Evolutionary conservation across 1,140 invertebrate species (phyloP), one percentile per base, ranked within the genome.

Genomic region (Hylaeus anthracinus): DNA sequence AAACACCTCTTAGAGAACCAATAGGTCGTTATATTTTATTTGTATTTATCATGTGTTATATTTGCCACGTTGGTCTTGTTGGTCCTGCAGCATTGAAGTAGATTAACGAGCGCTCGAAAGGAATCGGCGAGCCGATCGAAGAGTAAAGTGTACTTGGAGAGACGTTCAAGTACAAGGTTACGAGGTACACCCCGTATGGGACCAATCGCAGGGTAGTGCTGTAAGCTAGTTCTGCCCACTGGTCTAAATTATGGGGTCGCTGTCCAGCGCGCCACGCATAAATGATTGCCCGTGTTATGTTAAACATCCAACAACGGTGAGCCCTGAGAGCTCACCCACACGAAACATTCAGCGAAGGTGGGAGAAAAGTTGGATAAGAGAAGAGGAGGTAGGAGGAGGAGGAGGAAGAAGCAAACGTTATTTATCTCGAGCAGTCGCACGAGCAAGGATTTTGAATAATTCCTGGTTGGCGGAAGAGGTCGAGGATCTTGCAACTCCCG

Each of bases 281-380:
- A 93, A 93, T 93, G 91, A 93, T 93, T 92, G 92, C 91, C 86
- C 90, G 90, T 91, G 90, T 93, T 93, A 93, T 93, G 92, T 93
- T 93, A 93, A 93, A 93, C 91, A 93, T 93, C 90, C 88, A 81
- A 75, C 81, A 80, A 79, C 70, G 85, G 67, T 83, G 83, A 78
- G 71, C 74, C 63, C 75, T 43, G 81, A 80, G 85, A 83, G 73
- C 76, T 86, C 90, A 90, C 90, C 89, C 91, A 91, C 90, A 91
- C 90, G 87, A 87, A 77, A 83, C 88, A 85, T 77, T 82, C 87
- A 81, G 82, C 84, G 82, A 78, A 87, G 78, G 78, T 84, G 71
- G 81, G 81, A 64, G 81, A 82, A 80, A 85, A 86, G 80, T 88
- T 89, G 91, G 83, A 89, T 88, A 92, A 91, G 88, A 86, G 86